Evolutionary conservation across 2,888 invertebrate species (phyloP).

Genomic region (Papilio protenor): DNA sequence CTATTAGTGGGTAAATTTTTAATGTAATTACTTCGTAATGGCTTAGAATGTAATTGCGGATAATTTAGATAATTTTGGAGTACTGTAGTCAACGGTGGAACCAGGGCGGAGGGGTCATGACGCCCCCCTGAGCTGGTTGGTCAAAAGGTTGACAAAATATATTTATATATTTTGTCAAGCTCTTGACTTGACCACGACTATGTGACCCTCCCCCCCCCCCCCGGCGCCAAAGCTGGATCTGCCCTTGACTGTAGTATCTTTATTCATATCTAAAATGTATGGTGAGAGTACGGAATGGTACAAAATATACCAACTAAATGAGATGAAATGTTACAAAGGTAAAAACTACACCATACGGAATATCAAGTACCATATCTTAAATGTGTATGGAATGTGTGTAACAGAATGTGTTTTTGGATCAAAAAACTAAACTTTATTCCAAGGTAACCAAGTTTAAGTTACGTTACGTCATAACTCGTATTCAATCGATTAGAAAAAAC

Average conservation of each 20-base stretch:
- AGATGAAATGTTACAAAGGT: background rate
- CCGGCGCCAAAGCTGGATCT: no score
- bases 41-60: background rate
- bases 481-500: background rate
- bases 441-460: constrained; percentile 5
- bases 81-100: no score
- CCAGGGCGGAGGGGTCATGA: no score
- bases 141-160: no score
- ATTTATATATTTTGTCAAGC: no score
- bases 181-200: no score
- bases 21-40: background rate
- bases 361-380: background rate
- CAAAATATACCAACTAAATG: background rate
- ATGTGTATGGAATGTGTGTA: background rate
- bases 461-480: background rate
- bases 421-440: background rate
- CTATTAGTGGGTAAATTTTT: background rate
- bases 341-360: background rate
- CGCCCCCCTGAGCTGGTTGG: no score
- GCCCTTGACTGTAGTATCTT: no score
- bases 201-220: no score
- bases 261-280: no score
- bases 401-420: background rate
- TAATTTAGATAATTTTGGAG: no score
- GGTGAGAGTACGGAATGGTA: no score